Evolutionary conservation across 1,140 invertebrate species (phyloP).

Genomic region (Scaptomyza pallida): DNA sequence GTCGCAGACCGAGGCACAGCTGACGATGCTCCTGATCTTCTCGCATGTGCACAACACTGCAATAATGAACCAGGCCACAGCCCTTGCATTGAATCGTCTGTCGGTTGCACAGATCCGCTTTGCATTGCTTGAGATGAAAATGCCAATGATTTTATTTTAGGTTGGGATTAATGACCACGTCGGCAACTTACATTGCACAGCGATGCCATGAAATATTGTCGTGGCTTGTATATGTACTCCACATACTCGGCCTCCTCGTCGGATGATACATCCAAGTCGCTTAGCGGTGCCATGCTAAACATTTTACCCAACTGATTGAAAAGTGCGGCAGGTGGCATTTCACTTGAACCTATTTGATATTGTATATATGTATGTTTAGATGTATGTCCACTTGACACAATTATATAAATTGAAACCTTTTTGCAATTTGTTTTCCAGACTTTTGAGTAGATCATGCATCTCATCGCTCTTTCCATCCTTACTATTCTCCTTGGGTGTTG

Average conservation of each 20-base stretch:
- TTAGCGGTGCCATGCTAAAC: slow-evolving; percentile 65
- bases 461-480: slow-evolving; percentile 28
- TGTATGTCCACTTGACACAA: neutral
- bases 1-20: slow-evolving; percentile 84
- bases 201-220: slow-evolving; percentile 74
- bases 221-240: slow-evolving; percentile 79
- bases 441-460: slow-evolving; percentile 52
- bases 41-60: slow-evolving; percentile 84
- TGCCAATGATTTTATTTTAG: neutral
- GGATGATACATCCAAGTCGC: slow-evolving; percentile 66
- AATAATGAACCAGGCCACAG: slow-evolving; percentile 86
- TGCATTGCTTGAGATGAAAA: slow-evolving; percentile 64
- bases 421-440: slow-evolving; percentile 58
- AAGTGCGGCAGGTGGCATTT: slow-evolving; percentile 46
- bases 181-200: slow-evolving; percentile 72
- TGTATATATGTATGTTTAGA: neutral
- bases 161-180: neutral
- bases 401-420: slow-evolving; percentile 31
- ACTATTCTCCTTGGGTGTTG: neutral
- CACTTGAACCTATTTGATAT: slow-evolving; percentile 33
- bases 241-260: slow-evolving; percentile 81
- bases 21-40: slow-evolving; percentile 84
- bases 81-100: slow-evolving; percentile 72
- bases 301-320: slow-evolving; percentile 72
- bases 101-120: slow-evolving; percentile 58